These are phyloP conservation scores for Numida meleagris DNA, from an alignment of 2,113 vertebrate genomes.

Conservation along the genomic window DNA sequence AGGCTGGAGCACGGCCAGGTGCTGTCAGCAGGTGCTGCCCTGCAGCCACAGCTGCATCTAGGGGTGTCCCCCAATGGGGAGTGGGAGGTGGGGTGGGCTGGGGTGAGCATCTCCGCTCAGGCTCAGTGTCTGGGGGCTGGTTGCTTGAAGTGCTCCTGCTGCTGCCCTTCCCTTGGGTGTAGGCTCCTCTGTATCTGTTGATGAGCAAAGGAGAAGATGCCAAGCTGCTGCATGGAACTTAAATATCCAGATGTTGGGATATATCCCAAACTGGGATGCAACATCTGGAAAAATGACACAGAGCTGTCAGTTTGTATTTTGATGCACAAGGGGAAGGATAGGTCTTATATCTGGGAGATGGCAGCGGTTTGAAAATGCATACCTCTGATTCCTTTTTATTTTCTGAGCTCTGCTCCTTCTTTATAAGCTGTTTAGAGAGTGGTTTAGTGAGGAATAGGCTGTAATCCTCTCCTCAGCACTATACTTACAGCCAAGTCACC, in stretches of 20 bases:
- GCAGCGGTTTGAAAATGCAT: fast-evolving
- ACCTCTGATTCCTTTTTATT: fast-evolving
- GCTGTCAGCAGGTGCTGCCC: slow-evolving; percentile 41
- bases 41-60: background rate
- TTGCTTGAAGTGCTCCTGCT: background rate
- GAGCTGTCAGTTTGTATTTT: fast-evolving
- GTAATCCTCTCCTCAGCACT: background rate
- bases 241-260: too few relatives aligned
- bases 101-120: background rate
- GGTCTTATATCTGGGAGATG: background rate
- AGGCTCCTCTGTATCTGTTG: fast-evolving
- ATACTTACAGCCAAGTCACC: slow-evolving; percentile 14
- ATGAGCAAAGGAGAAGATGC: background rate
- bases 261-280: too few relatives aligned
- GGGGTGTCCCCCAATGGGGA: too few relatives aligned
- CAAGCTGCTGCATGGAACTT: background rate
- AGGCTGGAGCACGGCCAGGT: slow-evolving; percentile 1
- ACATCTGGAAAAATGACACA: fast-evolving
- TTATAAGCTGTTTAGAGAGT: background rate
- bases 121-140: background rate
- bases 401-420: background rate
- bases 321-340: background rate
- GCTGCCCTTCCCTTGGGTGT: background rate
- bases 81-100: background rate
- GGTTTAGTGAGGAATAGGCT: background rate